Conservation (phyloP, 2,113 vertebrate genomes). For the Dasyprocta punctata region DNA sequence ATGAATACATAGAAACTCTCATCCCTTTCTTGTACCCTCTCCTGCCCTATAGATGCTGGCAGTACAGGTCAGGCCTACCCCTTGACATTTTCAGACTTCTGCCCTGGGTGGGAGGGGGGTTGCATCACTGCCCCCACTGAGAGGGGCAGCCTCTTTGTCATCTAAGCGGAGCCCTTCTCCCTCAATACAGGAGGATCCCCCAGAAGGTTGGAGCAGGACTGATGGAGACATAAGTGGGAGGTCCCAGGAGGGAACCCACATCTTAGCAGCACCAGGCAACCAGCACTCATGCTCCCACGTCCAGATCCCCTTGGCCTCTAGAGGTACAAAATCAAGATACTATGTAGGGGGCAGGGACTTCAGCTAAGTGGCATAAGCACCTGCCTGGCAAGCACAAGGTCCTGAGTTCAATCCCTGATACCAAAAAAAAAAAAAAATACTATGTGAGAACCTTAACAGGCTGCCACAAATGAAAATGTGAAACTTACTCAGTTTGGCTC, state of each 20-base stretch:
- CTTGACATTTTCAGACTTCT: neutral
- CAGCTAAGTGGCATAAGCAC: no score
- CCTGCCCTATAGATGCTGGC: neutral
- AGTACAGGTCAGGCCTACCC: neutral
- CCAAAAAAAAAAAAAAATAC: neutral
- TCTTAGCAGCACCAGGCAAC: constrained; percentile 2
- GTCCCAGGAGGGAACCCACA: neutral
- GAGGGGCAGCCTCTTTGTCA: neutral
- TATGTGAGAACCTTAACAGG: neutral
- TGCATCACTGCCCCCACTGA: neutral
- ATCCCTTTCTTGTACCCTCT: neutral
- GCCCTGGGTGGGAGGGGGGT: neutral
- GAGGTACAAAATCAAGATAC: constrained; percentile 77
- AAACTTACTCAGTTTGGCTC: neutral
- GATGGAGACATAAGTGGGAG: neutral
- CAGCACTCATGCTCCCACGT: constrained; percentile 29
- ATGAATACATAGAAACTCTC: neutral
- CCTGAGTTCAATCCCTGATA: no score
- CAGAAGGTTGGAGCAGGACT: constrained; percentile 71
- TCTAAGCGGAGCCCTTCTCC: neutral
- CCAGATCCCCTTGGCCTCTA: constrained; percentile 80
- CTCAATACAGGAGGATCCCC: constrained; percentile 78
- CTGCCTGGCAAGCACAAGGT: no score
- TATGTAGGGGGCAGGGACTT: no score
- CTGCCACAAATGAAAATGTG: neutral